phyloP scores from a whole-genome alignment of 2,888 invertebrate genomes.

The Sminthurides aquaticus region DNA sequence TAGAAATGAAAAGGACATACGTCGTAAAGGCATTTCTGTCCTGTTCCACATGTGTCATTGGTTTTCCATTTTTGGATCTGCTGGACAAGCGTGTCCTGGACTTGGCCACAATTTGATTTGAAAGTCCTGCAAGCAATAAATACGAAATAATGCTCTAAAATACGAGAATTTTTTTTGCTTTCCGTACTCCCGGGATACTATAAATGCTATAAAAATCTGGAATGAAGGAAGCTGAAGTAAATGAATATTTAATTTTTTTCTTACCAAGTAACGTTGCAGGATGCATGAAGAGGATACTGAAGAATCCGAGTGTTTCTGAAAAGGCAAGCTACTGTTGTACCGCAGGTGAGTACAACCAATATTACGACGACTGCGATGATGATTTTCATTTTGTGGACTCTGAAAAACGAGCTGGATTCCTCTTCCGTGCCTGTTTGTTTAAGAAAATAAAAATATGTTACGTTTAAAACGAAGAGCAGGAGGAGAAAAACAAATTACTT shows the following conservation, averaged over 20 bases:
- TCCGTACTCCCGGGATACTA: too few species aligned
- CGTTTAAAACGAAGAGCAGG: too few species aligned
- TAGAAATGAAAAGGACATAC: too few species aligned
- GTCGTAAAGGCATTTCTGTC: slow-evolving; percentile 19
- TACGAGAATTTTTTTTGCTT: background rate
- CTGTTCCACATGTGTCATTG: slow-evolving; percentile 19
- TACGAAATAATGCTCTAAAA: background rate
- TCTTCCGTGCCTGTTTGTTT: background rate
- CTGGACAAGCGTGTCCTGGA: slow-evolving; percentile 33
- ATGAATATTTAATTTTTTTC: too few species aligned
- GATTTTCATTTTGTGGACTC: slow-evolving; percentile 8
- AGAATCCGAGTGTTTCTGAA: slow-evolving; percentile 41
- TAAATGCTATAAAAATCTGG: too few species aligned
- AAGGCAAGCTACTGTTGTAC: slow-evolving; percentile 27
- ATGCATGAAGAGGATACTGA: slow-evolving; percentile 41
- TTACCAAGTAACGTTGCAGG: slow-evolving; percentile 42
- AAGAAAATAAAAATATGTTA: background rate
- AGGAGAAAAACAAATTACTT: too few species aligned
- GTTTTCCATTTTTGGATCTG: slow-evolving; percentile 41
- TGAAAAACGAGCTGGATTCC: background rate
- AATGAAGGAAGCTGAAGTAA: too few species aligned
- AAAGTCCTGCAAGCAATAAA: slow-evolving; percentile 35
- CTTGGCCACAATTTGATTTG: slow-evolving; percentile 34
- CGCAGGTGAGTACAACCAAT: slow-evolving; percentile 8
- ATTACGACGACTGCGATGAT: background rate